Conservation (phyloP, 2,113 vertebrate species). For the Ictidomys tridecemlineatus region DNA sequence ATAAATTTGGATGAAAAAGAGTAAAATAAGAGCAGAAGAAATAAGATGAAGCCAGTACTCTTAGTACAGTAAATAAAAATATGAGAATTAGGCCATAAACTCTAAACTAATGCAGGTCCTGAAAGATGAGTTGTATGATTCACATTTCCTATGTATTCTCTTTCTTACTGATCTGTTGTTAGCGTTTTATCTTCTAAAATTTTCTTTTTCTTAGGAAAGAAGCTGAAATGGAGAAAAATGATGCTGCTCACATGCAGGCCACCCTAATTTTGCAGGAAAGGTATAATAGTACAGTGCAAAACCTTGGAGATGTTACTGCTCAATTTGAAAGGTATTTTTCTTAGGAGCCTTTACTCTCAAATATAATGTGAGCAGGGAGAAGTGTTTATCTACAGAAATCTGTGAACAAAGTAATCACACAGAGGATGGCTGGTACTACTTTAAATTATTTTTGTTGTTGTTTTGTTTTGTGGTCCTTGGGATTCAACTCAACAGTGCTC, state of each 20-base stretch:
- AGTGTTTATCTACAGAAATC: background rate
- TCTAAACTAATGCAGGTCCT: background rate
- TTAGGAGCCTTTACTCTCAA: background rate
- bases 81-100: background rate
- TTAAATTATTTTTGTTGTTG: background rate
- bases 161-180: background rate
- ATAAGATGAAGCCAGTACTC: background rate
- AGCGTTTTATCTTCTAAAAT: background rate
- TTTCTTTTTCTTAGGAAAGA: slow-evolving; percentile 86
- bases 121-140: background rate
- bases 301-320: slow-evolving; percentile 86
- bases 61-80: background rate
- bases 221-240: slow-evolving; percentile 85
- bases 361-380: background rate
- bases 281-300: slow-evolving; percentile 77
- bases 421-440: background rate
- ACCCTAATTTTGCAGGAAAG: slow-evolving; percentile 87
- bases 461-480: too few relatives aligned
- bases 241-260: slow-evolving; percentile 81
- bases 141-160: background rate
- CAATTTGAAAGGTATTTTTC: slow-evolving; percentile 91
- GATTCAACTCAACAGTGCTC: too few relatives aligned
- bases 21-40: slow-evolving; percentile 1
- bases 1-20: slow-evolving; percentile 7
- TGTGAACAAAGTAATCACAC: background rate